phyloP scores from a whole-genome alignment of 2,797 vertebrate genomes.

The Propithecus deckenii region DNA sequence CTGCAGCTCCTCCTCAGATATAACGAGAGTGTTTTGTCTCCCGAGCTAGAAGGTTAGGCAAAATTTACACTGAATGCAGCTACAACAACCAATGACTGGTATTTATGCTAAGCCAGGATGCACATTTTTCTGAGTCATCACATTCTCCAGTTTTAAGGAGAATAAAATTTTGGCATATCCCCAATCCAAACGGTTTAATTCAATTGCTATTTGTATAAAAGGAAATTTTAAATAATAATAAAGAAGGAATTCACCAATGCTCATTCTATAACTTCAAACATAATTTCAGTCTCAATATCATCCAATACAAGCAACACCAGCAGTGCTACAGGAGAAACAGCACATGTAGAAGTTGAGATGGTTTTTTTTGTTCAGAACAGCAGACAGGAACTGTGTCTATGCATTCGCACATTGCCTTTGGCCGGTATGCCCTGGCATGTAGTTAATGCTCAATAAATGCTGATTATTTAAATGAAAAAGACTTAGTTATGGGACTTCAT shows the following conservation, averaged over 20 bases:
- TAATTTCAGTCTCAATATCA: background rate
- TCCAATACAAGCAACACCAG: background rate
- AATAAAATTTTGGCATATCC: slow-evolving; percentile 30
- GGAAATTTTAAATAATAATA: background rate
- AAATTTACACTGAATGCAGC: background rate
- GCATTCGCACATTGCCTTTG: background rate
- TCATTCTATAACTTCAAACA: background rate
- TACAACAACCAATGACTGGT: background rate
- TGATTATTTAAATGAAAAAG: background rate
- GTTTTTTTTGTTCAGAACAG: background rate
- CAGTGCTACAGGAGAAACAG: background rate
- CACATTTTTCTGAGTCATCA: slow-evolving; percentile 3
- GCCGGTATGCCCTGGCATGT: background rate
- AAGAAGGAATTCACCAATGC: background rate
- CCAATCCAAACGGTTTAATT: background rate
- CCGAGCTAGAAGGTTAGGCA: background rate
- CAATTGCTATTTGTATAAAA: background rate
- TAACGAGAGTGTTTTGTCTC: background rate
- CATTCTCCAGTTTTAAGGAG: background rate
- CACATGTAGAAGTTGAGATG: background rate
- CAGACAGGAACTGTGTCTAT: background rate
- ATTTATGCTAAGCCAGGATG: background rate
- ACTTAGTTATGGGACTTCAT: background rate
- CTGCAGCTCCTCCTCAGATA: background rate
- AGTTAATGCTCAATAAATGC: background rate